Conservation (phyloP, 2,113 vertebrate genomes). For the Alaudala cheleensis region DNA sequence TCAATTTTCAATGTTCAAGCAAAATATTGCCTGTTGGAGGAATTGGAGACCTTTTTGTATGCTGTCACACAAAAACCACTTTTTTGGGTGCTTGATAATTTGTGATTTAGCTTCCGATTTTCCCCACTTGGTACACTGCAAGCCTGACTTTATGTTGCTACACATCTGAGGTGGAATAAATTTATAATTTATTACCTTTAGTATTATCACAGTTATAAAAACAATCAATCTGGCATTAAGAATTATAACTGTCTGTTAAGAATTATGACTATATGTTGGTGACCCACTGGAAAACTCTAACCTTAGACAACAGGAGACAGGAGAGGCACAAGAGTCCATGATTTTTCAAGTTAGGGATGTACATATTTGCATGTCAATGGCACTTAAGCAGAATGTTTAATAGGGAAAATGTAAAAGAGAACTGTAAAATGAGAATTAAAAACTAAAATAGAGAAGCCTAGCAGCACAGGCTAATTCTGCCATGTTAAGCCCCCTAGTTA, state of each 20-base stretch:
- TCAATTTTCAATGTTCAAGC: neutral
- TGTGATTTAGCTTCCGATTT: neutral
- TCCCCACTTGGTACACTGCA: neutral
- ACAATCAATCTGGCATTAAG: neutral
- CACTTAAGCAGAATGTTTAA: neutral
- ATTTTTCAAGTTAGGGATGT: neutral
- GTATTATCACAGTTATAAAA: neutral
- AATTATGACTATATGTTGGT: neutral
- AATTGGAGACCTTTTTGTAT: neutral
- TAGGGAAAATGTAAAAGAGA: neutral
- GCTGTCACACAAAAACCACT: neutral
- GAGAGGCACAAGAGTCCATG: neutral
- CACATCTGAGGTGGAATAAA: neutral
- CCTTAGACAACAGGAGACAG: neutral
- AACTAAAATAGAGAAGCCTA: neutral
- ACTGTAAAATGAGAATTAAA: neutral
- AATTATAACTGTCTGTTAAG: neutral
- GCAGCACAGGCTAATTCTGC: neutral
- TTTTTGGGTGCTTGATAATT: neutral
- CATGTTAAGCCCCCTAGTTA: neutral
- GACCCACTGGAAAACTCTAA: neutral
- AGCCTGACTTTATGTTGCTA: neutral
- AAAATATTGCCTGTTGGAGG: neutral
- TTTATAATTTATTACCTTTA: neutral
- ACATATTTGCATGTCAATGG: neutral